Conservation (phyloP, 2,113 vertebrate species). For the Burhinus oedicnemus region DNA sequence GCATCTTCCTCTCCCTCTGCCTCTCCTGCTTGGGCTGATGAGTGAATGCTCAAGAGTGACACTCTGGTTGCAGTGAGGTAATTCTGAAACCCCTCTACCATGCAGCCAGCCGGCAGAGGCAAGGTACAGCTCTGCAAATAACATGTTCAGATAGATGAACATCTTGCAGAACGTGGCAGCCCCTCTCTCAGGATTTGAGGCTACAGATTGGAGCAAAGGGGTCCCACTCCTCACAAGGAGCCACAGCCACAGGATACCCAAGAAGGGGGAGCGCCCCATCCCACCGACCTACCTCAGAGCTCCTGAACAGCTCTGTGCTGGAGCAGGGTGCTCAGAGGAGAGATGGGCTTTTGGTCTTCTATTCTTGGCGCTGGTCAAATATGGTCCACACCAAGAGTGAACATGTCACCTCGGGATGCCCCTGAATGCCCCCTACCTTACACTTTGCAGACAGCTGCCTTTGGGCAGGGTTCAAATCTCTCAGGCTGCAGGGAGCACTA, state of each 20-base stretch:
- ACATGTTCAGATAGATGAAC: background rate
- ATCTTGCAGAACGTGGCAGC: rapidly evolving
- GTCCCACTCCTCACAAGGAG: background rate
- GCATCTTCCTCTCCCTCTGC: background rate
- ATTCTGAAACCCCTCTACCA: background rate
- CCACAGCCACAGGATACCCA: too few species aligned
- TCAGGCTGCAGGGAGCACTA: background rate
- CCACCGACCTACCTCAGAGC: background rate
- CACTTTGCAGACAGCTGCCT: background rate
- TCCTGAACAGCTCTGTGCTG: background rate
- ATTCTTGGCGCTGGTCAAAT: rapidly evolving
- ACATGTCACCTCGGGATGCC: rapidly evolving
- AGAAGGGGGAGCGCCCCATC: rapidly evolving
- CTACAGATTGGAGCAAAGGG: rapidly evolving
- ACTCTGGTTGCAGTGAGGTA: background rate
- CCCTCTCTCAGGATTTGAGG: background rate
- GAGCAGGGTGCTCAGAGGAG: background rate
- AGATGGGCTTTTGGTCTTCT: background rate
- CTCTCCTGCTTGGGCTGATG: background rate
- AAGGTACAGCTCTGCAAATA: background rate
- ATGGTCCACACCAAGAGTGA: rapidly evolving
- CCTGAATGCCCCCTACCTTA: background rate
- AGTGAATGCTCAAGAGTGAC: background rate
- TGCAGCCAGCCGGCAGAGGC: rapidly evolving
- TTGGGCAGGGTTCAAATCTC: background rate